Base-by-base conservation (phyloP, 2,797 vertebrate species). In the Macrochelys suwanniensis region DNA sequence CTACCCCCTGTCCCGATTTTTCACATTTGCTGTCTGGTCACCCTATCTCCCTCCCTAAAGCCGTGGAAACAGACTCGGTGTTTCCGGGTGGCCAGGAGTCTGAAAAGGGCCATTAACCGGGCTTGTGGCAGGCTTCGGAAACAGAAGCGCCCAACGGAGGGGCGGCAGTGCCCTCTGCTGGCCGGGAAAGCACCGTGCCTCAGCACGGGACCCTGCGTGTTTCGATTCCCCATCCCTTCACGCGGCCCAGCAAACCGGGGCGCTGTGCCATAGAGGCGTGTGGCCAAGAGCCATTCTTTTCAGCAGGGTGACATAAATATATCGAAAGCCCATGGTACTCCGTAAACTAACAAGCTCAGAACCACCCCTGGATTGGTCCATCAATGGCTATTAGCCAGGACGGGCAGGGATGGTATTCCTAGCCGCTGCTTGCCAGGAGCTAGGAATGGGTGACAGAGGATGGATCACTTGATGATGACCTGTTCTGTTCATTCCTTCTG, bases 91-190 rank as follows among this genome's bases (percentile, higher is more conserved):
- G 68, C 68, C 21, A 37, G 37, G 37, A 17, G 37, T 42, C 68
- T 45, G 68, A 74, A 74, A 42, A 5, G 10, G 15, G 59, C 59
- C 31, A 61, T 65, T n/a, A 33, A 33, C 61, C 16, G 4, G 42
- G 37, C 12, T 45, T 11, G 51, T 49, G 45, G 33, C 31, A 65
- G 11, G 16, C 42, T 82, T 82, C 17, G 54, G 54, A 77, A 85
- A 80, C 65, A n/a, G 31, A 31, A 87, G 23, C 8, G 19, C 26
- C 33, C 19, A 82, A n/a, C 17, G 28, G 82, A 82, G 26, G 84
- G 53, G 68, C 47, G 31, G 31, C 33, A 78, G 87, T 53, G 45
- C 92, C 92, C 89, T 82, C 92, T 93, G 78, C 87, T 86, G 92
- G 92, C n/a, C 21, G 11, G 12, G 12, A 82, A 86, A 57, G 50